These are phyloP conservation scores for Rhinoderma darwinii DNA, from an alignment of 2,113 vertebrate species.

Conservation along the genomic window DNA sequence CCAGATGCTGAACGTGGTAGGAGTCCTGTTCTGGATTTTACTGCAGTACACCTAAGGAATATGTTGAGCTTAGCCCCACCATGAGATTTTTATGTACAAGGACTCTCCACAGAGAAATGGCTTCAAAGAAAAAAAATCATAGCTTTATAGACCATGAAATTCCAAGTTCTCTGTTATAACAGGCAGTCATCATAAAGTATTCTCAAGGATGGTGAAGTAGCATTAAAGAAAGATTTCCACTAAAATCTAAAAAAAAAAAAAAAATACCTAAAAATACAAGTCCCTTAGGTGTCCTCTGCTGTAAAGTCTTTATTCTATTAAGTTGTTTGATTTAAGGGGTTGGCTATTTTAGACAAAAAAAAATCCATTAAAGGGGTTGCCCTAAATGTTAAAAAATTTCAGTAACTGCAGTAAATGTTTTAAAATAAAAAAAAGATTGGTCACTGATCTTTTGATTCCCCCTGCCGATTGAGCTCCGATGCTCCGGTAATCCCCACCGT, in stretches of 20 bases:
- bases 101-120: not conserved
- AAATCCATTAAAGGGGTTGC: not conserved
- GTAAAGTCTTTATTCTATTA: not conserved
- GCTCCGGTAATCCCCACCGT: too few species aligned
- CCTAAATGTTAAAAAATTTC: too few species aligned
- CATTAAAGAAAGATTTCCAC: not conserved
- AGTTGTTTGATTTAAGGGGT: not conserved
- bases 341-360: not conserved
- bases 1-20: slow-evolving; percentile 60
- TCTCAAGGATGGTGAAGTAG: not conserved
- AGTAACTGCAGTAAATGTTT: too few species aligned
- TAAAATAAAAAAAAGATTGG: too few species aligned
- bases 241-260: not conserved
- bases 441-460: too few species aligned
- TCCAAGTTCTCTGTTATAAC: not conserved
- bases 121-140: not conserved
- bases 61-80: not conserved
- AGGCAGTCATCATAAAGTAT: not conserved
- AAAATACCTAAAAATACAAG: not conserved
- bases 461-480: too few species aligned
- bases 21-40: not conserved
- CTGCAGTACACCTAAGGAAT: not conserved
- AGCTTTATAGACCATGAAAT: slow-evolving; percentile 22
- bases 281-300: not conserved
- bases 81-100: not conserved